Percentiles rank a stretch among this genome's conserved stretches.
Conservation (phyloP, 2,113 vertebrate genomes). For the Mastomys natalensis region DNA sequence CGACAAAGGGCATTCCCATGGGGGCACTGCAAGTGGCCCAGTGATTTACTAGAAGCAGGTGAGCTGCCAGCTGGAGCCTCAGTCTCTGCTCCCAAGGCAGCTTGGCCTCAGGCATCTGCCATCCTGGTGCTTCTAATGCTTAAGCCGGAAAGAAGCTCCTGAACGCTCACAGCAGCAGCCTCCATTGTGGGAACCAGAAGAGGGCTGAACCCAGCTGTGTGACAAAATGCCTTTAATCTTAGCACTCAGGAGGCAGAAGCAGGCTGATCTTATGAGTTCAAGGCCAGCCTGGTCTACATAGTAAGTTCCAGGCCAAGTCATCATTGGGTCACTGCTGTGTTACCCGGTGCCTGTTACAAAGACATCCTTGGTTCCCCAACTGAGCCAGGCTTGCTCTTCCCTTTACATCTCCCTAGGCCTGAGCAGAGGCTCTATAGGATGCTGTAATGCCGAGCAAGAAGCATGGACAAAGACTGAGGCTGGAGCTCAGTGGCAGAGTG, state of each 20-base stretch:
- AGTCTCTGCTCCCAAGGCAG: background rate
- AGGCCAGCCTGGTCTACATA: background rate
- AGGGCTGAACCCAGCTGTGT: background rate
- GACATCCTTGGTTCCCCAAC: background rate
- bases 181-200: fast-evolving
- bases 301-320: background rate
- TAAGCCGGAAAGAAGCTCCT: fast-evolving
- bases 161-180: fast-evolving
- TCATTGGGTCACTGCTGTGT: too few species aligned
- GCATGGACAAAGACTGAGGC: background rate
- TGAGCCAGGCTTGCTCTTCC: background rate
- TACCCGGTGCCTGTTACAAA: background rate
- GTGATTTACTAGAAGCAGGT: fast-evolving
- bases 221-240: background rate
- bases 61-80: background rate
- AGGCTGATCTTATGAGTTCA: background rate
- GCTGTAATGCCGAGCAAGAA: background rate
- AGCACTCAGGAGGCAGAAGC: background rate
- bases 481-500: background rate
- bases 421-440: background rate
- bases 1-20: background rate
- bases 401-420: background rate
- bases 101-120: background rate
- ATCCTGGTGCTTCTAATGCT: background rate
- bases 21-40: background rate